phyloP scores from a whole-genome alignment of 2,888 invertebrate genomes.

The Synergus laeviventris region DNA sequence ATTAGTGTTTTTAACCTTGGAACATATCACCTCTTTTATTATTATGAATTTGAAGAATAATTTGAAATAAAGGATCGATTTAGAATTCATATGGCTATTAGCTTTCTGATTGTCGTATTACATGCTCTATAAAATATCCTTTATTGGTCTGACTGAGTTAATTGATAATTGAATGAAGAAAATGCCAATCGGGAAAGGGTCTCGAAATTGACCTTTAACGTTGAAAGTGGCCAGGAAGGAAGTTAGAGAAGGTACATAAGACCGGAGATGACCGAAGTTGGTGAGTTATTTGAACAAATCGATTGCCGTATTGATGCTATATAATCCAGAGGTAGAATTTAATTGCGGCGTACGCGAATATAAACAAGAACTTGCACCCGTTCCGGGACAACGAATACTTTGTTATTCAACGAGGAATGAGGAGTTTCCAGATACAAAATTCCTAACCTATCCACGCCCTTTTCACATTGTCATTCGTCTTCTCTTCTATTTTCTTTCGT shows the following conservation, averaged over 20 bases:
- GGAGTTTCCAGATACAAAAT: background rate
- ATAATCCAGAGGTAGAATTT: constrained; percentile 35
- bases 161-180: constrained; percentile 3
- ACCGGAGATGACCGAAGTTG: constrained; percentile 31
- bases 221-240: constrained; percentile 7
- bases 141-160: background rate
- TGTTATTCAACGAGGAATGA: constrained; percentile 33
- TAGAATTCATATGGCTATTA: background rate
- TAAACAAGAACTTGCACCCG: background rate
- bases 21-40: no score
- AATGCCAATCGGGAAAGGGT: background rate
- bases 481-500: background rate
- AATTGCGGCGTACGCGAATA: constrained; percentile 35
- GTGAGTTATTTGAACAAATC: constrained; percentile 23
- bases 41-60: background rate
- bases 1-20: no score
- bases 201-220: constrained; percentile 10
- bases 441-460: constrained; percentile 5
- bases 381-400: background rate
- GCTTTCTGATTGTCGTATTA: background rate
- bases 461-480: background rate
- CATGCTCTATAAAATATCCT: background rate
- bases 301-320: background rate
- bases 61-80: background rate
- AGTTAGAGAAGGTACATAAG: constrained; percentile 1